Base-by-base conservation (phyloP, 1,140 invertebrate species). In the Drosophila ercepeae region DNA sequence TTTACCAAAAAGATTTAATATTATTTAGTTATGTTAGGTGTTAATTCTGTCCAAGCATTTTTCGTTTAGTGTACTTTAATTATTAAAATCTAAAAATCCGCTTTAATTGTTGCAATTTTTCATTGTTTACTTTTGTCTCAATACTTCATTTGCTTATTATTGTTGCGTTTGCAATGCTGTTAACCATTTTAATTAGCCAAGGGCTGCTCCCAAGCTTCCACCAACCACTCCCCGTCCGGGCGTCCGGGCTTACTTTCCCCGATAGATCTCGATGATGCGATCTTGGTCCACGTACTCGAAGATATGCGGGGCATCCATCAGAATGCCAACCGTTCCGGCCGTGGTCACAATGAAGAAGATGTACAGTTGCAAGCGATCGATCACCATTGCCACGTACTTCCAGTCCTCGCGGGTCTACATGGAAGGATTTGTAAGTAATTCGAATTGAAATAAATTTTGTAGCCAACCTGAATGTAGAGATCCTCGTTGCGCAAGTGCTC, bases 301-400 rank as follows among this genome's bases (percentile, higher is more conserved):
- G 92, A 99, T 99, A 92, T 99, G 97, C 25, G 99, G 99, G 0
- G 99, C 98, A 90, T 99, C 97, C 95, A 99, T 98, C n/a, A 99
- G 92, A 75, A 99, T 99, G 18, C 97, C 97, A 63, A 99, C 94
- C 2, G 98, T 99, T 8, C 96, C 96, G 8, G 96, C 96, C n/a
- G 97, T 96, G 19, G 99, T 99, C 7, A 99, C 98, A 44, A 98
- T 94, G 92, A 99, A 98, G 93, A 99, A 99, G 77, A 99, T 96
- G 91, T 98, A 98, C 57, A 99, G 93, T 91, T 99, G 97, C 46
- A 99, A 93, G 78, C 99, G 95, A 93, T 99, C 99, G 78, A 99
- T 98, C 25, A 99, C 98, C 97, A 99, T 99, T 27, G 98, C 98
- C 5, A 99, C 98, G 91, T 99, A 99, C 91, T 99, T 99, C 99